Base-by-base conservation (phyloP, 2,797 vertebrate genomes). In the Pangasius mekongensis region DNA sequence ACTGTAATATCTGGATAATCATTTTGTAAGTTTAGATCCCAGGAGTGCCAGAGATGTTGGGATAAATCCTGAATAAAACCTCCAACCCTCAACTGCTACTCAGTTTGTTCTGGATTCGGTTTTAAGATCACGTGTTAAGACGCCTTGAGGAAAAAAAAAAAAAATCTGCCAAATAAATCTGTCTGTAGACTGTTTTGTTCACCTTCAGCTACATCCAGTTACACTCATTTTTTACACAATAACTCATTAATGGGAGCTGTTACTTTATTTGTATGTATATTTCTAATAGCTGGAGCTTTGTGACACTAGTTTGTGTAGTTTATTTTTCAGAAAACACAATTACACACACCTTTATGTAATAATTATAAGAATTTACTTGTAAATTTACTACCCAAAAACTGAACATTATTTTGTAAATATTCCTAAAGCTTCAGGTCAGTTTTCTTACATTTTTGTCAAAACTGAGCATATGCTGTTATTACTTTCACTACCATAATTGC, bases 311-410 rank as follows among this genome's bases (percentile, higher is more conserved):
- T 54, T 78, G 18, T 56, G 5, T 33, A 20, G 18, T n/a, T 84
- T 58, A 58, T 78, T 18, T 58, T 58, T 27, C 43, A 88, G 49
- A 85, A 69, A 9, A 60, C 58, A 91, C 93, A 93, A 93, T 93
- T 91, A 69, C 47, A 60, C 49, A 91, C 93, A 93, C 92, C 93
- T 91, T 90, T 91, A 30, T 89, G 71, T 27, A 33, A 30, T 86
- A 62, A 82, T 16, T 56, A 81, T 81, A 85, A 69, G 30, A n/a
- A 62, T 69, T 76, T 64, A 49, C n/a, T 36, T 49, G 36, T 33
- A 20, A 27, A 60, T 47, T 74, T 64, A 49, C n/a, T 64, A 76
- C 66, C 36, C 16, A 36, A 30, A 43, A 80, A 82, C 22, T 67
- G 20, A 87, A 54, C 71, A 43, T 88, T 33, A 6, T 47, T 69